Conservation (phyloP, 2,797 vertebrate genomes). For the Toxotes lorentzi region DNA sequence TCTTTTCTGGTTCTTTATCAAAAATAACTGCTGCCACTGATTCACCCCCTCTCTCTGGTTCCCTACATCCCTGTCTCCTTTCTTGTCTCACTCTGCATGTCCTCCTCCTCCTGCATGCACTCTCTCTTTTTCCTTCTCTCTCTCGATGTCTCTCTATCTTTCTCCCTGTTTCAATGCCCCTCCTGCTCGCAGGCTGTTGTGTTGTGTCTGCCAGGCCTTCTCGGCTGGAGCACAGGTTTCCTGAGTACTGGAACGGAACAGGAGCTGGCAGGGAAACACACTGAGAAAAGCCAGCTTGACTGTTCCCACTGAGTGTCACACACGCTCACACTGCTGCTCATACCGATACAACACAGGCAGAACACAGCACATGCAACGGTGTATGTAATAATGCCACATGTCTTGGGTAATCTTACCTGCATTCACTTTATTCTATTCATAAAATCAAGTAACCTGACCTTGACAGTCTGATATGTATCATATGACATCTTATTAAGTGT, state of each 20-base stretch:
- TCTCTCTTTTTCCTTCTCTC: not conserved
- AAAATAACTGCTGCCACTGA: constrained; percentile 35
- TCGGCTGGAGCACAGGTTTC: constrained; percentile 81
- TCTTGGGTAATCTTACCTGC: constrained; percentile 50
- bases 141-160: constrained; percentile 20
- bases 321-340: constrained; percentile 54
- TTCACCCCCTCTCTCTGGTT: constrained; percentile 25
- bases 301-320: constrained; percentile 79
- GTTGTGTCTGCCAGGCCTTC: constrained; percentile 82
- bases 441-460: constrained; percentile 29
- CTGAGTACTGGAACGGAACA: constrained; percentile 83
- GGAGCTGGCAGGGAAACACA: constrained; percentile 77
- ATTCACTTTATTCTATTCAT: constrained; percentile 31
- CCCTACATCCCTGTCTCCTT: constrained; percentile 23
- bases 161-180: constrained; percentile 55
- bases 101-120: constrained; percentile 17
- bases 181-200: constrained; percentile 79
- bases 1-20: constrained; percentile 37
- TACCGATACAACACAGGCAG: constrained; percentile 31
- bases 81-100: constrained; percentile 34
- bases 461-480: constrained; percentile 23
- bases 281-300: constrained; percentile 77
- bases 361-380: constrained; percentile 42
- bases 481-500: constrained; percentile 19
- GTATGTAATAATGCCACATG: constrained; percentile 52